A percentile compares a stretch with the other conserved stretches of the same genome.
These are phyloP conservation scores for Crematogaster levior DNA, from an alignment of 2,888 invertebrate genomes.

Conservation along the genomic window DNA sequence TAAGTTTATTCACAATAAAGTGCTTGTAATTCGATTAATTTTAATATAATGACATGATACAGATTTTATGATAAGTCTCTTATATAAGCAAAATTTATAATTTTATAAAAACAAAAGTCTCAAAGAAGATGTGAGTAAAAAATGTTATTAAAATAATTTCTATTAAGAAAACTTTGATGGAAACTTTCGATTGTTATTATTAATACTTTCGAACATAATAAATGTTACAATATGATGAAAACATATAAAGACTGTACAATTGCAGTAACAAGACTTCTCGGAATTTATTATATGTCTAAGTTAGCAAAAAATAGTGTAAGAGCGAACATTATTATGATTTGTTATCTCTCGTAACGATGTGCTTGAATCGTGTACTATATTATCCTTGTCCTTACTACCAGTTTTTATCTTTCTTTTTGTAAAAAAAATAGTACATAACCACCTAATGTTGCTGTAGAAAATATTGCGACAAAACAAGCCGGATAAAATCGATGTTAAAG, in stretches of 20 bases:
- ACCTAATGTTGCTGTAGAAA: background rate
- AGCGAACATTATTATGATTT: slow-evolving; percentile 38
- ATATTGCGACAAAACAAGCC: background rate
- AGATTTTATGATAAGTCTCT: background rate
- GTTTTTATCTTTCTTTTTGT: slow-evolving; percentile 14
- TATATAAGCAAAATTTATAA: background rate
- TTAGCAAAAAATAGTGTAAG: background rate
- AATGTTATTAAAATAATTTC: background rate
- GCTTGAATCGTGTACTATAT: slow-evolving; percentile 19
- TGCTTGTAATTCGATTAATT: slow-evolving; percentile 14
- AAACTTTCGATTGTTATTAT: background rate
- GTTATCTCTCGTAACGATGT: slow-evolving; percentile 39
- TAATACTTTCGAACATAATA: background rate
- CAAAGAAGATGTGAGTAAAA: background rate
- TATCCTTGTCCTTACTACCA: background rate
- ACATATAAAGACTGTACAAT: background rate
- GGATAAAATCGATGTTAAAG: background rate
- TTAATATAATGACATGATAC: background rate
- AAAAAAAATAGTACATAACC: background rate
- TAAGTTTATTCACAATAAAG: background rate
- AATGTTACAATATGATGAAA: background rate
- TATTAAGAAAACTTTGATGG: background rate
- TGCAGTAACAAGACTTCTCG: background rate
- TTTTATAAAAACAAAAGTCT: background rate
- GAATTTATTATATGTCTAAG: slow-evolving; percentile 15